phyloP scores from a whole-genome alignment of 2,113 vertebrate species.

The Micronycteris hirsuta region DNA sequence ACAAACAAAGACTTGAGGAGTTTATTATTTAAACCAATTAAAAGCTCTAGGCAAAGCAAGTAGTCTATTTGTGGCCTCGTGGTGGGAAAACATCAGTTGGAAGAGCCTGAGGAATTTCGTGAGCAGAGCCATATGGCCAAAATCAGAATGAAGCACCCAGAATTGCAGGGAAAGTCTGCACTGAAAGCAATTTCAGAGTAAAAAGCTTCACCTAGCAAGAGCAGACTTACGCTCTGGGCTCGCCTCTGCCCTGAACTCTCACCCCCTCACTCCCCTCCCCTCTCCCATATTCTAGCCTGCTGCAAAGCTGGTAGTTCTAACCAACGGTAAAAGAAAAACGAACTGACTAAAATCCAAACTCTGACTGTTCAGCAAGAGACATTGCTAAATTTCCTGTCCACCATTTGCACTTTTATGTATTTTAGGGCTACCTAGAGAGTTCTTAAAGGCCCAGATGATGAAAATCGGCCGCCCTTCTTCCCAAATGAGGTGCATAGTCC shows the following conservation, averaged over 20 bases:
- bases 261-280: not conserved
- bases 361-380: slow-evolving; percentile 12
- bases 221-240: not conserved
- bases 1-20: slow-evolving; percentile 64
- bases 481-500: slow-evolving; percentile 48
- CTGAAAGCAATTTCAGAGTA: slow-evolving; percentile 28
- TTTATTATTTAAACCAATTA: slow-evolving; percentile 76
- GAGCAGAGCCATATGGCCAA: slow-evolving; percentile 55
- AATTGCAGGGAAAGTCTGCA: slow-evolving; percentile 51
- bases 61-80: slow-evolving; percentile 63
- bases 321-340: not conserved
- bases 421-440: slow-evolving; percentile 66
- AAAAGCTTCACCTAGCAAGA: not conserved
- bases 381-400: slow-evolving; percentile 62
- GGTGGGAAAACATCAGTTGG: slow-evolving; percentile 63
- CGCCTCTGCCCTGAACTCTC: not conserved
- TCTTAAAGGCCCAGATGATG: slow-evolving; percentile 63
- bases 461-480: slow-evolving; percentile 45
- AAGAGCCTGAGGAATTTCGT: slow-evolving; percentile 49
- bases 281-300: not conserved
- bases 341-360: slow-evolving; percentile 32
- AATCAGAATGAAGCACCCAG: slow-evolving; percentile 57
- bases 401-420: slow-evolving; percentile 35
- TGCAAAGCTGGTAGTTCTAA: not conserved
- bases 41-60: slow-evolving; percentile 64